Conservation (phyloP, 2,797 vertebrate genomes). For the Lindbergichthys nudifrons region DNA sequence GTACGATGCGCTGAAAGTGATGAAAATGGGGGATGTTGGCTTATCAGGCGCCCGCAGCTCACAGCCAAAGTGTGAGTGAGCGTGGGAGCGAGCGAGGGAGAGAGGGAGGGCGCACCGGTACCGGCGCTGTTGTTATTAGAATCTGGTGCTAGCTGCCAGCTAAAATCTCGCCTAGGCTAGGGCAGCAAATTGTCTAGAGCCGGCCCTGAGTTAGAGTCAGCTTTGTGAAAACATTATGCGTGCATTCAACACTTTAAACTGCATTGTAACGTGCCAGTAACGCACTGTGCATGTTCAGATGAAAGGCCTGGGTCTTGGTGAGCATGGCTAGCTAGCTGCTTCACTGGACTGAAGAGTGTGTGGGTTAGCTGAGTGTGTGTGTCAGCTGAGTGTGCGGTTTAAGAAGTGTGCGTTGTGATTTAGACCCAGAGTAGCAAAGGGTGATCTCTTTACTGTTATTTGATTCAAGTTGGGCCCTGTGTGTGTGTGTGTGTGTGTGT, state of each 20-base stretch:
- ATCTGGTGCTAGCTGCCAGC: no score
- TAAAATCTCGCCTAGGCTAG: no score
- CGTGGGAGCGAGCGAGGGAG: no score
- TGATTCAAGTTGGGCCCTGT: conserved; percentile 1
- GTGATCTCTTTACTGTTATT: not conserved
- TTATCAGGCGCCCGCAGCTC: no score
- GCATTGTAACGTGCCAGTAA: conserved; percentile 56
- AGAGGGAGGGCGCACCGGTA: no score
- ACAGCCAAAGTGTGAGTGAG: no score
- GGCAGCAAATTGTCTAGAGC: no score
- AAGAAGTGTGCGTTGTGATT: conserved; percentile 38
- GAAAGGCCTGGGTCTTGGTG: conserved; percentile 50
- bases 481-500: conserved; percentile 13
- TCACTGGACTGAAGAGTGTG: conserved; percentile 48
- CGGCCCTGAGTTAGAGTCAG: conserved; percentile 17
- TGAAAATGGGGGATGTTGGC: no score
- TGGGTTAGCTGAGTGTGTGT: not conserved
- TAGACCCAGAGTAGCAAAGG: conserved; percentile 43
- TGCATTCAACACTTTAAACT: conserved; percentile 65
- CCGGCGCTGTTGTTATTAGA: no score
- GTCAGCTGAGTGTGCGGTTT: not conserved
- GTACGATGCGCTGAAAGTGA: no score
- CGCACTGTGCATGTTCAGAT: conserved; percentile 70
- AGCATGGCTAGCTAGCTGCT: conserved; percentile 50
- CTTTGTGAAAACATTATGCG: conserved; percentile 51